A percentile compares a stretch with the other conserved stretches of the same genome.
Evolutionary conservation across 2,113 vertebrate genomes (phyloP).

Genomic region (Pelvicachromis taeniatus): DNA sequence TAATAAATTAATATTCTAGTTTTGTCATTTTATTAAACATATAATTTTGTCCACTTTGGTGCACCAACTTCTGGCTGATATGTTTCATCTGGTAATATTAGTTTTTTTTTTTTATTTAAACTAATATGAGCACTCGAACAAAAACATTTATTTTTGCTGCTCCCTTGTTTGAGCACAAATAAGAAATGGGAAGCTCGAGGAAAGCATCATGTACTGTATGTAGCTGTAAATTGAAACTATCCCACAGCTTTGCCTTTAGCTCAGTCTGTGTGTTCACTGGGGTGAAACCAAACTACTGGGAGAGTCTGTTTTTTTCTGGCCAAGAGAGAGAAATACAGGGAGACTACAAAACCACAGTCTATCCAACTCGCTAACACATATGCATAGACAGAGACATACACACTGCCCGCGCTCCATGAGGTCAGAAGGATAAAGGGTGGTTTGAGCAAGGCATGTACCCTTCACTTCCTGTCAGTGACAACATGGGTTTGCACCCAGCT

Average conservation of each 20-base stretch:
- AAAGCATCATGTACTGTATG: neutral
- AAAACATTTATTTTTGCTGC: neutral
- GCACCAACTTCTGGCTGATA: neutral
- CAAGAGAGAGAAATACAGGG: neutral
- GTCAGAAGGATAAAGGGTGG: conserved; percentile 49
- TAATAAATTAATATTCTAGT: neutral
- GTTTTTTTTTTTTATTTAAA: neutral
- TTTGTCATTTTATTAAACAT: neutral
- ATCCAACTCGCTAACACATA: neutral
- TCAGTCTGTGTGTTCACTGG: conserved; percentile 16
- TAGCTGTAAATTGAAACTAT: neutral
- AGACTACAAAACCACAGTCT: neutral
- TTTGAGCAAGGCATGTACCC: conserved; percentile 47
- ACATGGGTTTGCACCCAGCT: conserved; percentile 35
- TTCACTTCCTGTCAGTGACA: conserved; percentile 66
- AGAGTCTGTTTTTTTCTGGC: conserved; percentile 23
- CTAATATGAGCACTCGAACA: neutral
- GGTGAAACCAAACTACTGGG: conserved; percentile 33
- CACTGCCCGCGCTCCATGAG: conserved; percentile 8
- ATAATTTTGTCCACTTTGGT: neutral
- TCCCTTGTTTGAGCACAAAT: neutral
- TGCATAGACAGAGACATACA: neutral
- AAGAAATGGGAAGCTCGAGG: neutral
- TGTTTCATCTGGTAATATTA: neutral
- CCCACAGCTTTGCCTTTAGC: conserved; percentile 5